These are phyloP conservation scores for Bolborhynchus lineola DNA, from an alignment of 2,113 vertebrate species.

Conservation along the genomic window DNA sequence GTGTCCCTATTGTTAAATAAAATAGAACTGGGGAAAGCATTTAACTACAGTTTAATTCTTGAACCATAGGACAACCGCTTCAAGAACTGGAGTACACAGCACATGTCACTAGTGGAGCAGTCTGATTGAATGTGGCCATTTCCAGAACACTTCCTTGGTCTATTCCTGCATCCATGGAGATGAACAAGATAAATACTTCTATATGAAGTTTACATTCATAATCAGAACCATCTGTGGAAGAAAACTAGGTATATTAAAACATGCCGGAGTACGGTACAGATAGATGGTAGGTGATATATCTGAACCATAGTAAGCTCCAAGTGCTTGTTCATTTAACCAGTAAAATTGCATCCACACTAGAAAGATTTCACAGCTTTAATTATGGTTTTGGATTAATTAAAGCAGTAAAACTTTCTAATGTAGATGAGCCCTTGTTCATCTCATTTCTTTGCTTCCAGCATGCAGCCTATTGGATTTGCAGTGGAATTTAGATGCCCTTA, in stretches of 20 bases:
- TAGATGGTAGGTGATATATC: neutral
- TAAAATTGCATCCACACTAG: constrained; percentile 11
- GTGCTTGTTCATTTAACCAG: constrained; percentile 12
- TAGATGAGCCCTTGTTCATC: neutral
- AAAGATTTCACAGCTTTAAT: constrained; percentile 37
- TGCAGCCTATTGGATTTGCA: neutral
- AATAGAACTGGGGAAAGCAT: neutral
- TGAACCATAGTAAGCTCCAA: neutral
- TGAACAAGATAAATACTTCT: neutral
- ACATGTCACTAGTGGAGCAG: too few relatives aligned
- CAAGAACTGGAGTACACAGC: neutral
- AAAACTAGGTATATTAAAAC: neutral
- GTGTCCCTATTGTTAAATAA: neutral
- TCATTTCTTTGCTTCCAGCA: constrained; percentile 9
- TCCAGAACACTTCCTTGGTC: neutral
- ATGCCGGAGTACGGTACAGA: neutral
- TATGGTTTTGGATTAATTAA: constrained; percentile 48
- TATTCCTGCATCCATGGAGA: neutral
- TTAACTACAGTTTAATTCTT: neutral
- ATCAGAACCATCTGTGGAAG: neutral
- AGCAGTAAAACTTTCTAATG: constrained; percentile 28
- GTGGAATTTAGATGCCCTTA: neutral
- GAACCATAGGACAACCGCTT: neutral
- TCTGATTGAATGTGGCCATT: neutral
- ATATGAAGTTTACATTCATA: neutral